Evolutionary conservation across 2,888 invertebrate genomes (phyloP).

Genomic region (Limnephilus auricula): DNA sequence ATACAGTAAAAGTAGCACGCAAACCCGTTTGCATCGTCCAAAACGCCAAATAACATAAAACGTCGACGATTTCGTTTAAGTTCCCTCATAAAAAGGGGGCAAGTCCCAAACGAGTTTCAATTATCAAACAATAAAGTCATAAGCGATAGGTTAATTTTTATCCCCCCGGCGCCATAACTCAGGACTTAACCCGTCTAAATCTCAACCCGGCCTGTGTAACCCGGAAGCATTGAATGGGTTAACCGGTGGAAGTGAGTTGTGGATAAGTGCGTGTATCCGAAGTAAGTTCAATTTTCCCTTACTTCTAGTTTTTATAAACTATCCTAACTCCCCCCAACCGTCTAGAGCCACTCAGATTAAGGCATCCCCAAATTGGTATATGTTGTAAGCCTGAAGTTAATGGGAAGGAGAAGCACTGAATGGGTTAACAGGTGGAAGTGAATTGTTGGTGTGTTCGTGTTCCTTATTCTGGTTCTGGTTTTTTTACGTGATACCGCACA

Average conservation of each 20-base stretch:
- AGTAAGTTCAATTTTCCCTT: background rate
- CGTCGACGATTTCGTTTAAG: background rate
- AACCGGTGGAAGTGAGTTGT: background rate
- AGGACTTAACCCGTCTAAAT: background rate
- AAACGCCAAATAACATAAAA: background rate
- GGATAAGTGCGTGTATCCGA: background rate
- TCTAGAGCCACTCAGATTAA: too few relatives aligned
- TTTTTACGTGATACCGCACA: too few relatives aligned
- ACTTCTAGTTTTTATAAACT: background rate
- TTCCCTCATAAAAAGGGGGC: background rate
- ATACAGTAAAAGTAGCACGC: background rate
- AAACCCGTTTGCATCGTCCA: background rate
- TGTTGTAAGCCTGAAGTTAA: too few relatives aligned
- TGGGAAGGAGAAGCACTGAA: too few relatives aligned
- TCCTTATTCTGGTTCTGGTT: too few relatives aligned
- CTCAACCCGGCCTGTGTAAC: background rate
- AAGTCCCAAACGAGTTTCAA: slow-evolving; percentile 4
- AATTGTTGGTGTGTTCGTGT: too few relatives aligned
- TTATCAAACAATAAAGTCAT: slow-evolving; percentile 23
- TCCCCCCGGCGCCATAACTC: background rate
- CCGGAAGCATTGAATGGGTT: background rate
- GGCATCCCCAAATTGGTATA: too few relatives aligned
- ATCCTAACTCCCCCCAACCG: too few relatives aligned
- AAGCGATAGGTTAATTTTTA: slow-evolving; percentile 30
- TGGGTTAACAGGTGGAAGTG: too few relatives aligned